Evolutionary conservation across 2,797 vertebrate genomes (phyloP).

Genomic region (Oophaga sylvatica): DNA sequence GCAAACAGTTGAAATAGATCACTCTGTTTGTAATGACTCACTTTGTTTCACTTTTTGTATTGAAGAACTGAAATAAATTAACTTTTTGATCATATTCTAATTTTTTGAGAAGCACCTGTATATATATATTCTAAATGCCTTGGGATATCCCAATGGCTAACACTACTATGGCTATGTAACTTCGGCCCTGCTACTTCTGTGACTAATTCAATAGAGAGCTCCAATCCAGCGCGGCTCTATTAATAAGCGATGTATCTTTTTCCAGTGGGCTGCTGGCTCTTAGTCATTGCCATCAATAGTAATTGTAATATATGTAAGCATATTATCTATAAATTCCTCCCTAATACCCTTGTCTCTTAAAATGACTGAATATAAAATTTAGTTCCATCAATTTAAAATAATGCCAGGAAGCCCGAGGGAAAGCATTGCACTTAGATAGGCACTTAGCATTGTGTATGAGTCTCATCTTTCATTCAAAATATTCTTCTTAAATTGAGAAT

Average conservation of each 20-base stretch:
- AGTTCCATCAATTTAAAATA: conserved; percentile 54
- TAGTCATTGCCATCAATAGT: conserved; percentile 13
- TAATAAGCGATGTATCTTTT: conserved; percentile 3
- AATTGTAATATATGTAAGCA: conserved; percentile 38
- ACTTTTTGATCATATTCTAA: too few relatives aligned
- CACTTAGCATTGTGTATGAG: conserved; percentile 47
- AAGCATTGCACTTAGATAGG: conserved; percentile 48
- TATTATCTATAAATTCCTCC: conserved; percentile 37
- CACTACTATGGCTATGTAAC: not conserved
- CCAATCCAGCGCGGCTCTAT: not conserved
- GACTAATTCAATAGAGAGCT: not conserved
- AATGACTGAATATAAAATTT: conserved; percentile 45
- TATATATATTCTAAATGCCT: too few relatives aligned
- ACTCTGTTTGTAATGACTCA: too few relatives aligned
- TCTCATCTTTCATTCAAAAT: conserved; percentile 49
- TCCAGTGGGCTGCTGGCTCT: conserved; percentile 1
- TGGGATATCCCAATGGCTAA: not conserved
- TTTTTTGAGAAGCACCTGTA: too few relatives aligned
- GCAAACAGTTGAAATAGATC: too few relatives aligned
- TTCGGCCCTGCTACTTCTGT: not conserved
- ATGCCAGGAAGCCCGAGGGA: conserved; percentile 46
- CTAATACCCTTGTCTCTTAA: conserved; percentile 42
- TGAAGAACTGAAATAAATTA: too few relatives aligned
- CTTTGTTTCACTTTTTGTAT: too few relatives aligned
- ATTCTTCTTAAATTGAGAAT: conserved; percentile 42